Evolutionary conservation across 2,113 vertebrate species (phyloP).

Genomic region (Gymnogyps californianus): DNA sequence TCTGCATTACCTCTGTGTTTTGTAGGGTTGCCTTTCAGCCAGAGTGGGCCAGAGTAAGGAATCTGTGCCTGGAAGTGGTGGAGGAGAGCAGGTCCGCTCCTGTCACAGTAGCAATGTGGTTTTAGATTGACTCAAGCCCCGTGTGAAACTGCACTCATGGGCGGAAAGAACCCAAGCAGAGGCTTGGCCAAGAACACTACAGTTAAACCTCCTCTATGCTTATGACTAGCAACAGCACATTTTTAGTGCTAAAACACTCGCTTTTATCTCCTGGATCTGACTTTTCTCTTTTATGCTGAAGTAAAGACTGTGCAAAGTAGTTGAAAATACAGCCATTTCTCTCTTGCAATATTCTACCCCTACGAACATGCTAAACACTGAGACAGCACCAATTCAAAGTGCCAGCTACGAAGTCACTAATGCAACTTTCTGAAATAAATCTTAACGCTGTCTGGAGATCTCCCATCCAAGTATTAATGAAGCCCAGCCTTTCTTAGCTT

Average conservation of each 20-base stretch:
- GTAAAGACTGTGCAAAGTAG: neutral
- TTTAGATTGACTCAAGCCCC: neutral
- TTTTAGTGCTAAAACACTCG: neutral
- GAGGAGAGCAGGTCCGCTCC: neutral
- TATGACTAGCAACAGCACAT: neutral
- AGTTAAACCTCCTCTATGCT: neutral
- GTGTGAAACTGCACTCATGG: neutral
- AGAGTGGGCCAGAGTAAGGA: neutral
- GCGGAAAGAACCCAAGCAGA: neutral
- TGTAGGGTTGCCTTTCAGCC: neutral
- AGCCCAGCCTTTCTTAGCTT: neutral
- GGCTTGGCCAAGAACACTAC: neutral
- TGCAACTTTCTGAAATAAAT: neutral
- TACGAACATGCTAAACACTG: neutral
- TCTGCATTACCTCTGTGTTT: neutral
- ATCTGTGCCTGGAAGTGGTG: neutral
- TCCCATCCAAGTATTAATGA: neutral
- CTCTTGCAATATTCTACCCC: neutral
- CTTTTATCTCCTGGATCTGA: neutral
- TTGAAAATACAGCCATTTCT: neutral
- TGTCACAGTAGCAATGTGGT: neutral
- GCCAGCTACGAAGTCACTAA: neutral
- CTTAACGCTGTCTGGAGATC: neutral
- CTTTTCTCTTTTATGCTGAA: neutral
- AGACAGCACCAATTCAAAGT: neutral